Conservation (phyloP, 2,888 invertebrate species). For the Physocephala rufipes region DNA sequence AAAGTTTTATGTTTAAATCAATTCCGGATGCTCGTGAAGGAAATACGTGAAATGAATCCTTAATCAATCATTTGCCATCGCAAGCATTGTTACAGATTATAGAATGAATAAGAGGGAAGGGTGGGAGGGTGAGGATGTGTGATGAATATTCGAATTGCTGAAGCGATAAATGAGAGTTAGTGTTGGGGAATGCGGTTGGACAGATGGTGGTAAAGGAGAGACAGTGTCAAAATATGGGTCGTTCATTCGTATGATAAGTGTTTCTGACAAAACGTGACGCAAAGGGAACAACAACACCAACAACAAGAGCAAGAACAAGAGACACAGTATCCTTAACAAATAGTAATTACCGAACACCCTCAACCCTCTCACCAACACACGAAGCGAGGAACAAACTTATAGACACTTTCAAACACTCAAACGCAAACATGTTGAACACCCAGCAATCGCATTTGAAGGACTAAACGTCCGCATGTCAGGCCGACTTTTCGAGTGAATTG, state of each 20-base stretch:
- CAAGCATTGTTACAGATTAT: background rate
- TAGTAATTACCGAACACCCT: too few species aligned
- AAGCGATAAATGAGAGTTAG: too few species aligned
- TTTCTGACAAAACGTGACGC: background rate
- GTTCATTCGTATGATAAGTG: background rate
- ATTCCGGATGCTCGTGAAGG: conserved; percentile 27
- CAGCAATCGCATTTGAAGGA: background rate
- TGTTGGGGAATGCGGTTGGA: background rate
- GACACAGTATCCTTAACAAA: too few species aligned
- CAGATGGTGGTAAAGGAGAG: background rate
- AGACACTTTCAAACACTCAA: background rate
- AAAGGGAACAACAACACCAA: too few species aligned
- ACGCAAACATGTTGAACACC: background rate
- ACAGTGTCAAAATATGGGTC: too few species aligned
- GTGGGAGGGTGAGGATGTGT: background rate
- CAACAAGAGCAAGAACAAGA: too few species aligned
- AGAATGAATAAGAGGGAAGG: background rate
- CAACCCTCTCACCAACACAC: too few species aligned
- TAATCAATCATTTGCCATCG: conserved; percentile 9
- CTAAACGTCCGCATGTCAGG: background rate
- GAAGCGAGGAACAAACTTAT: background rate
- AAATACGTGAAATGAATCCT: conserved; percentile 20
- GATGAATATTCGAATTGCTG: too few species aligned
- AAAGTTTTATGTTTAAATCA: conserved; percentile 28
- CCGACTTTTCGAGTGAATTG: too few species aligned